Percentiles rank a stretch among this genome's conserved stretches.
These are phyloP conservation scores for Peromyscus eremicus DNA, from an alignment of 2,797 vertebrate genomes.

Conservation along the genomic window DNA sequence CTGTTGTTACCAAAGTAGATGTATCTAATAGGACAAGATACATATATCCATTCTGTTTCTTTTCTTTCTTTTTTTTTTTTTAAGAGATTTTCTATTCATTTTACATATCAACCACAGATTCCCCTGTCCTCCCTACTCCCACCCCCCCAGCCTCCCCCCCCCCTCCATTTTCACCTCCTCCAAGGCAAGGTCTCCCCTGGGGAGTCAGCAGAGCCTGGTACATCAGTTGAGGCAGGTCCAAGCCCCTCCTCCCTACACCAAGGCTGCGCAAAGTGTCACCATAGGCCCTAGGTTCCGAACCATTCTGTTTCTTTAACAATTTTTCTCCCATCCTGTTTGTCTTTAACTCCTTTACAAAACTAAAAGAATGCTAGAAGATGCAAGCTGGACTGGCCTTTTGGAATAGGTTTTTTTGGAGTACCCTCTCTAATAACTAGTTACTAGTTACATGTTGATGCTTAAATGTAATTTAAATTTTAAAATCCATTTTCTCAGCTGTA, in stretches of 20 bases:
- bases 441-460: background rate
- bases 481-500: slow-evolving; percentile 22
- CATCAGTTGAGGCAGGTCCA: no score
- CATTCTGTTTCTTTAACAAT: background rate
- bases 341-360: slow-evolving; percentile 23
- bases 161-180: no score
- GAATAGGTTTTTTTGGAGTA: background rate
- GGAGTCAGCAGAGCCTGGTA: no score
- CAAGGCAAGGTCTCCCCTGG: no score
- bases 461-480: slow-evolving; percentile 49
- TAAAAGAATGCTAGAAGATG: slow-evolving; percentile 21
- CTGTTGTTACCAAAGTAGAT: background rate
- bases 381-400: slow-evolving; percentile 41
- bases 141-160: no score
- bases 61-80: no score
- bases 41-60: background rate
- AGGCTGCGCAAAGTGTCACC: no score
- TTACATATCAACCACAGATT: no score
- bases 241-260: no score
- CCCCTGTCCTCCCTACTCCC: no score
- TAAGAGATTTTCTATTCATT: no score
- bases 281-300: no score
- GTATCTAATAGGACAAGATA: background rate
- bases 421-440: background rate
- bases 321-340: background rate